Evolutionary conservation across 2,113 vertebrate species (phyloP).

Genomic region (Notothenia coriiceps): DNA sequence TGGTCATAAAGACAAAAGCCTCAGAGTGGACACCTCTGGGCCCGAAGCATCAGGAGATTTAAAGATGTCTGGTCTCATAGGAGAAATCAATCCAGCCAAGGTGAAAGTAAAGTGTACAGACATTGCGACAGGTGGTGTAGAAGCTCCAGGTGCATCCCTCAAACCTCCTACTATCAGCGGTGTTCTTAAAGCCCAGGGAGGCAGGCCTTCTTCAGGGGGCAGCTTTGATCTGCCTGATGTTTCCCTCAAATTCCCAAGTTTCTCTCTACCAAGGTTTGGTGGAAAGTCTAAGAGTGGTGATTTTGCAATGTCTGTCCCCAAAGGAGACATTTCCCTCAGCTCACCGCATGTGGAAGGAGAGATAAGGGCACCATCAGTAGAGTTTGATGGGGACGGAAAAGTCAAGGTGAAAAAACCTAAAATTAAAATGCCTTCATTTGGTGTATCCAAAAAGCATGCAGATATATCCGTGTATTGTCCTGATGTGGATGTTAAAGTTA

Average conservation of each 20-base stretch:
- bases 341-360: slow-evolving; percentile 63
- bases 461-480: slow-evolving; percentile 64
- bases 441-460: slow-evolving; percentile 78
- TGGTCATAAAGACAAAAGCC: slow-evolving; percentile 54
- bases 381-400: slow-evolving; percentile 74
- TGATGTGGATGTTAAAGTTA: slow-evolving; percentile 73
- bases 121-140: slow-evolving; percentile 30
- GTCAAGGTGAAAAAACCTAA: slow-evolving; percentile 83
- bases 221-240: slow-evolving; percentile 83
- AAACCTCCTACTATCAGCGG: slow-evolving; percentile 76
- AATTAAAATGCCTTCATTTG: slow-evolving; percentile 87
- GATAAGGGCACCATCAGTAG: slow-evolving; percentile 67
- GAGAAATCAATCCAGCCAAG: slow-evolving; percentile 46
- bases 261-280: slow-evolving; percentile 86
- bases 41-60: slow-evolving; percentile 45
- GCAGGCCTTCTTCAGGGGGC: slow-evolving; percentile 76
- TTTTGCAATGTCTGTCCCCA: slow-evolving; percentile 60
- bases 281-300: slow-evolving; percentile 76
- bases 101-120: slow-evolving; percentile 43
- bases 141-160: slow-evolving; percentile 61
- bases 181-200: slow-evolving; percentile 73
- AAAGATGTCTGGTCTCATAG: slow-evolving; percentile 51
- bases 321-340: slow-evolving; percentile 60
- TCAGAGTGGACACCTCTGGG: slow-evolving; percentile 30
- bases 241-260: slow-evolving; percentile 82